phyloP scores from a whole-genome alignment of 2,113 vertebrate genomes.

The Ptilorrhoa leucosticta region DNA sequence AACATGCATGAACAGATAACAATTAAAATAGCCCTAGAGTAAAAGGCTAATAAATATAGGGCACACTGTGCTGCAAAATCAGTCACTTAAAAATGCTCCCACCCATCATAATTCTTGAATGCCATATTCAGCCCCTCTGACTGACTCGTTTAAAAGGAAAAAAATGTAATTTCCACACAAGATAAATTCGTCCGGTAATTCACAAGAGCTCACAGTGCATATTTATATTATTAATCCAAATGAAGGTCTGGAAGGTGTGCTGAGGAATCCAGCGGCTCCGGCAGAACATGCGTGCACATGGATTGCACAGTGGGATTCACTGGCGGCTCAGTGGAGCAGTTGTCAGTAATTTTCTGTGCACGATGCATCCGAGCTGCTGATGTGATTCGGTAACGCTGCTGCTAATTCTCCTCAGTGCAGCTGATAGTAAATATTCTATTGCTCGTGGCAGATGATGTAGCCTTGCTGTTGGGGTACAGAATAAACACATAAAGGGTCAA shows the following conservation, averaged over 20 bases:
- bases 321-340: neutral
- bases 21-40: conserved; percentile 78
- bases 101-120: conserved; percentile 44
- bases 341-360: conserved; percentile 22
- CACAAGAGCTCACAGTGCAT: neutral
- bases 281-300: neutral
- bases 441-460: neutral
- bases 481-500: neutral
- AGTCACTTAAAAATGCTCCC: conserved; percentile 60
- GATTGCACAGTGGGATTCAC: neutral
- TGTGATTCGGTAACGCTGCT: neutral
- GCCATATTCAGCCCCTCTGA: conserved; percentile 25
- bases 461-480: neutral
- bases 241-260: conserved; percentile 14
- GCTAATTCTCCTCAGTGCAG: conserved; percentile 35
- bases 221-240: neutral
- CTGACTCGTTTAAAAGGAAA: neutral
- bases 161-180: conserved; percentile 40
- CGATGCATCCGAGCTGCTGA: neutral
- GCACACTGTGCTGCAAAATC: conserved; percentile 56
- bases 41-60: conserved; percentile 76
- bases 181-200: conserved; percentile 8
- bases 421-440: conserved; percentile 36
- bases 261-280: neutral
- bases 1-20: conserved; percentile 70